Conservation (phyloP, 2,797 vertebrate genomes). For the Pygocentrus nattereri region DNA sequence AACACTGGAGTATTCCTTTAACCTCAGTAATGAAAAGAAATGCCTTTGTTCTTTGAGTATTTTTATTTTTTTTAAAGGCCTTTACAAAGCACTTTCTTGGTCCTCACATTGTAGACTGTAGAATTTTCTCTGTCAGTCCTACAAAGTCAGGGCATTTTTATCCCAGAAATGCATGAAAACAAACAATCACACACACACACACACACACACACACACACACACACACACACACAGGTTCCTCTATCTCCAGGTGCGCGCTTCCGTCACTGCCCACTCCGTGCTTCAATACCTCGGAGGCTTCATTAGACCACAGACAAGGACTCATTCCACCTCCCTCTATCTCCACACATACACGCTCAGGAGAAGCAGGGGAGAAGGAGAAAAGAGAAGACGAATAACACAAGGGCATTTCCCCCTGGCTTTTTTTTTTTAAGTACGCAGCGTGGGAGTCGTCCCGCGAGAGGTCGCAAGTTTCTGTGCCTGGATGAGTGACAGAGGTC, state of each 20-base stretch:
- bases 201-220: no score
- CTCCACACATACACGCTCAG: neutral
- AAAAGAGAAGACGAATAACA: conserved; percentile 58
- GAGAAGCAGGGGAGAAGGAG: neutral
- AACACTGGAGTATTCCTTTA: no score
- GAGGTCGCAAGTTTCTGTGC: conserved; percentile 62
- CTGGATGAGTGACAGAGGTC: conserved; percentile 64
- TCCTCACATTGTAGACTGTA: neutral
- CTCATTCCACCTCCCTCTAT: neutral
- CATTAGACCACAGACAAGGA: conserved; percentile 49
- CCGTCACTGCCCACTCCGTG: conserved; percentile 42
- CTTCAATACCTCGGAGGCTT: conserved; percentile 62
- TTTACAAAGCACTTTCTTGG: no score
- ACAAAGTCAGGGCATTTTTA: no score
- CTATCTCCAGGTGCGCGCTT: conserved; percentile 30
- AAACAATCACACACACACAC: conserved; percentile 14
- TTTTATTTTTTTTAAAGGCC: no score
- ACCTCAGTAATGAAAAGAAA: no score
- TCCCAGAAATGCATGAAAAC: neutral
- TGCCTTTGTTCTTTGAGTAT: no score
- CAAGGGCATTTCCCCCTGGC: conserved; percentile 67
- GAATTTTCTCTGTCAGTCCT: neutral
- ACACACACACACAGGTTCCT: conserved; percentile 27
- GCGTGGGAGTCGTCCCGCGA: conserved; percentile 70
- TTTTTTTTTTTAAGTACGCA: conserved; percentile 70